Percentiles rank a stretch among this genome's conserved stretches.
These are phyloP conservation scores for Aquatica leii DNA, from an alignment of 2,888 invertebrate genomes.

Conservation along the genomic window DNA sequence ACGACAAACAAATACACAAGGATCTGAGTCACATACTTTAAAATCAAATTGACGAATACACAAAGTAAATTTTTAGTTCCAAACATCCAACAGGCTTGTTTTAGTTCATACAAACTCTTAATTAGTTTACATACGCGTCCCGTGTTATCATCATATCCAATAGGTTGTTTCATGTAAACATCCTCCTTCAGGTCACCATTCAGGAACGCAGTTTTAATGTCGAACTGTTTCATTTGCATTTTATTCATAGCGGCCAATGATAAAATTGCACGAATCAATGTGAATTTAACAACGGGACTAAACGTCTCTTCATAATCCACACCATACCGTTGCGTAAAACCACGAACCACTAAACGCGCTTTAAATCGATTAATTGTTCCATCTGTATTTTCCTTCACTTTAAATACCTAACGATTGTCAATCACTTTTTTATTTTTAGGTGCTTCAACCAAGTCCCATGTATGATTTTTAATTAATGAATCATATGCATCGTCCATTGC, in stretches of 20 bases:
- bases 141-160: background rate
- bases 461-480: background rate
- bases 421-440: too few relatives aligned
- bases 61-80: background rate
- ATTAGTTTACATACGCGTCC: conserved; percentile 9
- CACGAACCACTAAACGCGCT: background rate
- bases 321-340: conserved; percentile 1
- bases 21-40: background rate
- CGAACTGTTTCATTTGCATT: background rate
- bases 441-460: too few relatives aligned
- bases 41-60: conserved; percentile 5
- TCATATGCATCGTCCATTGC: background rate
- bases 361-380: background rate
- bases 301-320: conserved; percentile 4
- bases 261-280: background rate
- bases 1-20: background rate
- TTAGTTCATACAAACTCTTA: background rate
- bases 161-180: background rate
- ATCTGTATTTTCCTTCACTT: conserved; percentile 7
- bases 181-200: too few relatives aligned
- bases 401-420: background rate
- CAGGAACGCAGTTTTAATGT: background rate
- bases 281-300: background rate
- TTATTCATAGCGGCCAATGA: background rate
- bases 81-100: background rate